Base-by-base conservation (phyloP, 2,113 vertebrate genomes). In the Dromiciops gliroides region DNA sequence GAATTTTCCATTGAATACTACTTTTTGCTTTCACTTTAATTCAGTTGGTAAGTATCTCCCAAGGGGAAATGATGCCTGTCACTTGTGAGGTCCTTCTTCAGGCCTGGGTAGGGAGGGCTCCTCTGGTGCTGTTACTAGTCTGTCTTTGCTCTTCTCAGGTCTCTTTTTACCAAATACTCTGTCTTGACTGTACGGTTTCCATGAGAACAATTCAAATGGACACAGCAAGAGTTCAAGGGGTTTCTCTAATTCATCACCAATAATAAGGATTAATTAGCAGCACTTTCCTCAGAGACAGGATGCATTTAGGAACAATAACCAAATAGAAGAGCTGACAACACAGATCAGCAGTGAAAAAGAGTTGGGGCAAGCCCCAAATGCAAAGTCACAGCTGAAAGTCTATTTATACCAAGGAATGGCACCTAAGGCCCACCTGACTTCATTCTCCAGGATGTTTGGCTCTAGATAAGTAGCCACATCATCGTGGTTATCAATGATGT, bases 211-310 rank as follows among this genome's bases (percentile, higher is more conserved):
- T 49, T 91, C 47, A 94, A 93, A n/a, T 12, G 94, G 90, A 95
- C 92, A 53, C 2, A 56, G 89, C 97, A 50, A 96, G 91, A 28
- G 90, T 93, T 95, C 93, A 94, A 91, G n/a, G 10, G 89, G 28
- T 92, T 95, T 96, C 96, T 97, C 67, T 92, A 94, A 60, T 95
- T 96, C 96, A 90, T 97, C 47, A 56, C 48, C 92, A 67, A 37
- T 94, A 97, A 97, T 28, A 92, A 48, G 25, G 49, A 98, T 97
- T 97, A 97, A 97, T 97, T 96, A 95, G 90, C 94, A 96, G 3
- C 67, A 91, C 94, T 89, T 97, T 95, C 92, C 93, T 90, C 37
- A n/a, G 50, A 94, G 95, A 48, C 93, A 97, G 93, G 89, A 48
- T 51, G 90, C 51, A 53, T 93, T 94, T 96, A 93, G 53, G 90